A percentile compares a stretch with the other conserved stretches of the same genome.
These are phyloP conservation scores for Thereva nobilitata DNA, from an alignment of 2,888 invertebrate genomes.

Conservation along the genomic window DNA sequence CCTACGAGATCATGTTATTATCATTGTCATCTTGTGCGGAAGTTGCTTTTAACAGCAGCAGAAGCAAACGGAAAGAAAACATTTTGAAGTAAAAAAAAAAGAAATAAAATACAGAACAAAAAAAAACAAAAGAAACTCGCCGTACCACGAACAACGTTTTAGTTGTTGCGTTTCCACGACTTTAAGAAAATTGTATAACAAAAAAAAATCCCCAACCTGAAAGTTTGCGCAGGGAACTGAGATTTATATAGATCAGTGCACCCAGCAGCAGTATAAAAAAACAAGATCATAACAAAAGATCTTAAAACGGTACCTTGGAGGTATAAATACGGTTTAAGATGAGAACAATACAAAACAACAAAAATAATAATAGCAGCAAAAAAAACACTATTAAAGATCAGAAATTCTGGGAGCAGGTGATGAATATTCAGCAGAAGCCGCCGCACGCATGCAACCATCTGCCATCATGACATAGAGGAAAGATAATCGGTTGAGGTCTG, in stretches of 20 bases:
- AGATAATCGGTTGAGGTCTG: constrained; percentile 24
- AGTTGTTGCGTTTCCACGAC: too few relatives aligned
- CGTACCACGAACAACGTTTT: too few relatives aligned
- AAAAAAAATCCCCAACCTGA: too few relatives aligned
- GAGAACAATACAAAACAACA: too few relatives aligned
- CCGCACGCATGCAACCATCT: constrained; percentile 15
- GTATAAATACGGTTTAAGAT: too few relatives aligned
- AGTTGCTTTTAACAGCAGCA: constrained; percentile 25
- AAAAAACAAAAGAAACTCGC: neutral
- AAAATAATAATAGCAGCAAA: constrained; percentile 13
- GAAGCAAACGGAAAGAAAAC: constrained; percentile 11
- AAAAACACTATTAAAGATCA: constrained; percentile 24
- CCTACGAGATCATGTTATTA: constrained; percentile 13
- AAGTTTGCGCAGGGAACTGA: too few relatives aligned
- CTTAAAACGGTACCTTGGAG: constrained; percentile 13
- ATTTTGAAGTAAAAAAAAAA: constrained; percentile 6
- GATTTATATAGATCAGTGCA: neutral
- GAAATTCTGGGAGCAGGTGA: constrained; percentile 31
- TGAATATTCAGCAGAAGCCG: constrained; percentile 17
- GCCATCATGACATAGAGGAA: constrained; percentile 1
- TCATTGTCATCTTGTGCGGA: constrained; percentile 31
- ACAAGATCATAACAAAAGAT: constrained; percentile 16
- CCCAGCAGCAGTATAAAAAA: constrained; percentile 8
- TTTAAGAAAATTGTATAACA: too few relatives aligned
- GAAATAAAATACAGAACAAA: constrained; percentile 11